phyloP scores from a whole-genome alignment of 2,113 vertebrate species.

The Sebastes fasciatus region DNA sequence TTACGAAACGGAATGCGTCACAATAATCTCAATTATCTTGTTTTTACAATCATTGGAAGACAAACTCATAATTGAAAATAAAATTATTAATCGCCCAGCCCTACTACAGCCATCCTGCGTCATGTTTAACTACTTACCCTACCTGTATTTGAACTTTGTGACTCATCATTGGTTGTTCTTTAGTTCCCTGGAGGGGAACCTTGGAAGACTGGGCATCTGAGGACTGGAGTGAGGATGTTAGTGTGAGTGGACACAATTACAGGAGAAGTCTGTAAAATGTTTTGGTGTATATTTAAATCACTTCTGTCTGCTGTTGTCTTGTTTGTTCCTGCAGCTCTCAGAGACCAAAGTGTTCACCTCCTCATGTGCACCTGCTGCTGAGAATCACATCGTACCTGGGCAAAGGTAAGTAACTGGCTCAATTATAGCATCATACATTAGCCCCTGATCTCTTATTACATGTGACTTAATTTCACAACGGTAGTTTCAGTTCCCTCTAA shows the following conservation, averaged over 20 bases:
- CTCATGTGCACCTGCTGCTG: slow-evolving; percentile 89
- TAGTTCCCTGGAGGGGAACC: slow-evolving; percentile 92
- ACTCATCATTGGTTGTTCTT: slow-evolving; percentile 29
- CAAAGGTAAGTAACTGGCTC: slow-evolving; percentile 86
- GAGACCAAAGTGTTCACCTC: slow-evolving; percentile 98
- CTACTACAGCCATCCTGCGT: background rate
- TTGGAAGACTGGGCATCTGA: slow-evolving; percentile 95
- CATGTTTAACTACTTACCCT: background rate
- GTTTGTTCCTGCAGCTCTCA: slow-evolving; percentile 86
- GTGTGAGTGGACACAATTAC: slow-evolving; percentile 75
- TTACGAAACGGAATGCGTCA: too few species aligned
- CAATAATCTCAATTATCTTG: too few species aligned
- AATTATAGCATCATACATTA: background rate
- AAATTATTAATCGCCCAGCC: too few species aligned
- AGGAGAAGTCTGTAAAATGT: background rate
- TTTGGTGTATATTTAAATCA: background rate
- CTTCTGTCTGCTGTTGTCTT: background rate
- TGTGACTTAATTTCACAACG: background rate
- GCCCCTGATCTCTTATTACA: background rate
- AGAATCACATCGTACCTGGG: slow-evolving; percentile 89
- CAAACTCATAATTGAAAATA: too few species aligned
- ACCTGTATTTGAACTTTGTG: background rate
- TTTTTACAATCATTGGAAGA: too few species aligned
- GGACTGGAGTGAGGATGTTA: slow-evolving; percentile 97
- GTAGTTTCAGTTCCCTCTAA: background rate